These are phyloP conservation scores for Nomada lathburiana DNA, from an alignment of 2,888 invertebrate genomes.

Conservation along the genomic window DNA sequence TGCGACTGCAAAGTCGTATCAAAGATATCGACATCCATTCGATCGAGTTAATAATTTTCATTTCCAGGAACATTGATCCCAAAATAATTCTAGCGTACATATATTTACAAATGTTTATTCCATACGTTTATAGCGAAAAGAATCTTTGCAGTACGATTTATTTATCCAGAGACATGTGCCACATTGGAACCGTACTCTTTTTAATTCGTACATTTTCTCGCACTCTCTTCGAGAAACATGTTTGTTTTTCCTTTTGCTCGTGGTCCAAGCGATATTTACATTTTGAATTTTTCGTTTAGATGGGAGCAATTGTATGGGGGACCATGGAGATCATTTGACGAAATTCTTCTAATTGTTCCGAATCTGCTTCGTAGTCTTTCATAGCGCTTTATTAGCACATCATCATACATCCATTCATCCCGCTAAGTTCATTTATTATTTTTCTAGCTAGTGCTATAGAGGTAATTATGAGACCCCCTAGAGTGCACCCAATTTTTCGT, in stretches of 20 bases:
- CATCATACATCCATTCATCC: slow-evolving; percentile 80
- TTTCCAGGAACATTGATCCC: slow-evolving; percentile 40
- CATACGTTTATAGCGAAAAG: slow-evolving; percentile 10
- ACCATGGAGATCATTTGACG: slow-evolving; percentile 80
- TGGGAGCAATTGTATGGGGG: slow-evolving; percentile 84
- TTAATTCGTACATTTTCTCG: slow-evolving; percentile 6
- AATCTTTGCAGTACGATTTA: slow-evolving; percentile 19
- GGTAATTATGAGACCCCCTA: slow-evolving; percentile 80
- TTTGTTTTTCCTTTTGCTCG: slow-evolving; percentile 20
- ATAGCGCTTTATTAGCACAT: slow-evolving; percentile 82
- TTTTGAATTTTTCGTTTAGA: slow-evolving; percentile 79
- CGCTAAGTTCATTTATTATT: slow-evolving; percentile 80
- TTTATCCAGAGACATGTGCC: slow-evolving; percentile 37
- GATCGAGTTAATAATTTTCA: slow-evolving; percentile 13
- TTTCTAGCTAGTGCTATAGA: slow-evolving; percentile 80
- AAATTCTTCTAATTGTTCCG: slow-evolving; percentile 82
- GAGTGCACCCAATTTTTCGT: slow-evolving; percentile 33
- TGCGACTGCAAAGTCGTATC: slow-evolving; percentile 1
- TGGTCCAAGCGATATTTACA: slow-evolving; percentile 38
- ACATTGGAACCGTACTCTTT: slow-evolving; percentile 16
- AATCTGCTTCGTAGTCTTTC: slow-evolving; percentile 83
- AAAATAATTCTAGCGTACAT: not conserved
- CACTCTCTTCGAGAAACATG: slow-evolving; percentile 21
- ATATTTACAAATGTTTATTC: slow-evolving; percentile 7
- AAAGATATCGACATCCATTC: slow-evolving; percentile 3